Percentiles rank a stretch among this genome's conserved stretches.
These are phyloP conservation scores for Carcinoscorpius rotundicauda DNA, from an alignment of 1,140 invertebrate species.

Conservation along the genomic window DNA sequence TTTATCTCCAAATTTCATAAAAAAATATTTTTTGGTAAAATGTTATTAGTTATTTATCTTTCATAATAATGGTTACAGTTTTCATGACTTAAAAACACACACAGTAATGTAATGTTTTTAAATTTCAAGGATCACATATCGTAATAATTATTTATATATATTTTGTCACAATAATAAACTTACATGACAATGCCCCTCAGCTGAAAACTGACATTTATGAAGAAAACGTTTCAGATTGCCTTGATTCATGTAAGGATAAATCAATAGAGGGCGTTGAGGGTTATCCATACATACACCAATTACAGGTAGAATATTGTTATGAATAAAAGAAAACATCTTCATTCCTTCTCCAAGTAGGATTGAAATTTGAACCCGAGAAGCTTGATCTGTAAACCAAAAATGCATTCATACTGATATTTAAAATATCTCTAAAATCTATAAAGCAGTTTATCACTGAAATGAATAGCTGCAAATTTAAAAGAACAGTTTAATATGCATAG, in stretches of 20 bases:
- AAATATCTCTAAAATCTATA: no score
- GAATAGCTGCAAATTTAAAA: no score
- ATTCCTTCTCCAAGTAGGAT: conserved; percentile 74
- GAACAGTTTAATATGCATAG: no score
- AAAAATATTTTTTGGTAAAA: no score
- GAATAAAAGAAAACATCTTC: conserved; percentile 70
- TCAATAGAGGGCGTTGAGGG: conserved; percentile 63
- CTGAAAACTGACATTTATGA: conserved; percentile 29
- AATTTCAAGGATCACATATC: not conserved
- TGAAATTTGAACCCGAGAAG: conserved; percentile 66
- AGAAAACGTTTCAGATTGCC: conserved; percentile 69
- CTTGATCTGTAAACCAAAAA: conserved; percentile 50
- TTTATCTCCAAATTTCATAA: no score
- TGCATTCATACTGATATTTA: not conserved
- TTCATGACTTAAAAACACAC: no score
- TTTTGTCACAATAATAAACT: conserved; percentile 1
- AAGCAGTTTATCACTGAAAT: no score
- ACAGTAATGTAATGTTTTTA: no score
- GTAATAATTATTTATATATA: conserved; percentile 12
- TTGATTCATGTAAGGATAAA: conserved; percentile 74
- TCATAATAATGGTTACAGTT: no score
- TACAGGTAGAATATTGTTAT: conserved; percentile 69
- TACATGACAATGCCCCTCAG: conserved; percentile 34
- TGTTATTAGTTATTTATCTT: no score
- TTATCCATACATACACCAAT: conserved; percentile 78